Conservation (phyloP, 1,140 invertebrate species). For the Andricus grossulariae region DNA sequence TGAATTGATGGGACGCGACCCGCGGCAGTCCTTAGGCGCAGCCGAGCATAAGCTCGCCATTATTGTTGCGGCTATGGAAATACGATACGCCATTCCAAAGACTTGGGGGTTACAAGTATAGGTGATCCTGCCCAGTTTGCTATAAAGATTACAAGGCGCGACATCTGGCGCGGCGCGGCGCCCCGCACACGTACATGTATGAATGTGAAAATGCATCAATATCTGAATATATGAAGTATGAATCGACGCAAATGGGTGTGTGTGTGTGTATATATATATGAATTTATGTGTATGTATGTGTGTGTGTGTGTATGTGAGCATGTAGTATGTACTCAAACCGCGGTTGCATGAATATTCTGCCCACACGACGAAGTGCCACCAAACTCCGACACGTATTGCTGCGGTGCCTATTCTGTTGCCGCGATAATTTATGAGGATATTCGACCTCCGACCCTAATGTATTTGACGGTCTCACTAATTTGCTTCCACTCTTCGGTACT, state of each 20-base stretch:
- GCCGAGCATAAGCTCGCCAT: conserved; percentile 44
- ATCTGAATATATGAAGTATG: not conserved
- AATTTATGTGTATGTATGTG: not conserved
- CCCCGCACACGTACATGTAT: conserved; percentile 41
- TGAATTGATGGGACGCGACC: not conserved
- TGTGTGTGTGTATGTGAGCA: not conserved
- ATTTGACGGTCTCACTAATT: conserved; percentile 10
- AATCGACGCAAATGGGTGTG: not conserved
- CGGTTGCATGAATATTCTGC: not conserved
- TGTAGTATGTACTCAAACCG: not conserved
- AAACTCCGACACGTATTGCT: not conserved
- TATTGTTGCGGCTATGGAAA: conserved; percentile 56
- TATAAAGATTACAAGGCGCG: conserved; percentile 60
- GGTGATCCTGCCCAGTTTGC: conserved; percentile 1
- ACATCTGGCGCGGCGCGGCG: conserved; percentile 55
- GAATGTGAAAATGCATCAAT: conserved; percentile 15
- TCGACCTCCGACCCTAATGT: conserved; percentile 23
- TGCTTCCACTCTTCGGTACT: conserved; percentile 7
- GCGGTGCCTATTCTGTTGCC: conserved; percentile 2
- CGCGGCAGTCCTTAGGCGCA: conserved; percentile 8
- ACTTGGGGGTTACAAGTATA: conserved; percentile 35
- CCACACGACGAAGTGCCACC: conserved; percentile 6
- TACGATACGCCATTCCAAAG: conserved; percentile 52
- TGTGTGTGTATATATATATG: too few relatives aligned
- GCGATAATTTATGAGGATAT: conserved; percentile 28